phyloP scores from a whole-genome alignment of 2,113 vertebrate species.

The Forbesichthys agassizii region DNA sequence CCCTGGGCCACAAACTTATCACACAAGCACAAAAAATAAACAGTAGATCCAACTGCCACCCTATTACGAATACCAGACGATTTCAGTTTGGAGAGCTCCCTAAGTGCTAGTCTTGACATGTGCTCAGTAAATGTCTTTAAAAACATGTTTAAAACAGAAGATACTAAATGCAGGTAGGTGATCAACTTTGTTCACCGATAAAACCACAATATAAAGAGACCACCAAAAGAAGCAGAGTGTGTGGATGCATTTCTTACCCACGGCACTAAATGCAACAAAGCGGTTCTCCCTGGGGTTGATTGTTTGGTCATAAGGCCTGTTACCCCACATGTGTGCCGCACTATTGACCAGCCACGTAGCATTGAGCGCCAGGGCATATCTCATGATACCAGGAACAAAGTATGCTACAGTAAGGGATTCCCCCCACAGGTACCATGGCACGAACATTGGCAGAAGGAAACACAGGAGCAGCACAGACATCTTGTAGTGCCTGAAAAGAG shows the following conservation, averaged over 20 bases:
- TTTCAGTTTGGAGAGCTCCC: constrained; percentile 4
- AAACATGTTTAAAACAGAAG: neutral
- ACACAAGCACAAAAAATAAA: constrained; percentile 17
- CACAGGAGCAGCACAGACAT: constrained; percentile 82
- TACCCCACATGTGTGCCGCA: constrained; percentile 92
- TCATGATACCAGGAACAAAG: constrained; percentile 83
- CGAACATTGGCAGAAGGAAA: constrained; percentile 81
- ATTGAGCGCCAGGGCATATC: constrained; percentile 83
- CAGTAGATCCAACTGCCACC: constrained; percentile 1
- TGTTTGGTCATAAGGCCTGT: constrained; percentile 84
- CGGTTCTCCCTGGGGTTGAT: constrained; percentile 89
- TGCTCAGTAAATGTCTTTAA: constrained; percentile 5
- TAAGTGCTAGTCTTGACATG: constrained; percentile 2
- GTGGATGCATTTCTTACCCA: constrained; percentile 74
- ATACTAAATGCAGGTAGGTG: no score
- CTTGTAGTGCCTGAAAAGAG: constrained; percentile 83
- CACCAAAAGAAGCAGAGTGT: neutral
- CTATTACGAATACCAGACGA: neutral
- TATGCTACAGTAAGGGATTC: constrained; percentile 80
- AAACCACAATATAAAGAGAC: neutral
- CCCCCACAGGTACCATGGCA: constrained; percentile 90
- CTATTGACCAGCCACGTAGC: constrained; percentile 94
- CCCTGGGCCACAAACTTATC: no score
- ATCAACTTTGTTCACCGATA: neutral
- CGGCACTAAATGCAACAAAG: constrained; percentile 84